Base-by-base conservation (phyloP, 2,888 invertebrate genomes). In the Clanis bilineata region DNA sequence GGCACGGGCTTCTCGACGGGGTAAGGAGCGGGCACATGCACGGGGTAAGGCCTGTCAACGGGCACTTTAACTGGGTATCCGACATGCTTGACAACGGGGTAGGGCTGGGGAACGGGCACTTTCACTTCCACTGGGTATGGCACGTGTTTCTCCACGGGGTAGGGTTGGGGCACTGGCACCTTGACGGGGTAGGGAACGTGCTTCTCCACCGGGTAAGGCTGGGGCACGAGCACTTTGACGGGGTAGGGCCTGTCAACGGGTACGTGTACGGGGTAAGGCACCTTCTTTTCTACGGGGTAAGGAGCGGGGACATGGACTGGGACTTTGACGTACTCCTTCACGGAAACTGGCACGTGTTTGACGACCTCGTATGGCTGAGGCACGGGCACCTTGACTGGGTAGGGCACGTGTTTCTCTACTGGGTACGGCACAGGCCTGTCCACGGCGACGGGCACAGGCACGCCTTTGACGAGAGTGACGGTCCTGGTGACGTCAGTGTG, bases 131-230 rank as follows among this genome's bases (percentile, higher is more conserved):
- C 95, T 67, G 95, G 95, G 77, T 94, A 94, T 75, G 95, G 95
- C 74, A 95, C 94, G 80, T 91, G 95, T 90, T 95, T 95, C 83
- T 95, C 95, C 70, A 95, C 95, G 76, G 96, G 96, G 90, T 96
- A 96, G 72, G 96, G 96, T 72, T 94, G 93, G 70, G 96, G 96
- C 61, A 96, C 95, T 64, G 93, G 95, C 55, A 96, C 95, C 90
- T 95, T 95, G 15, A 96, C 95, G 72, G 96, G 96, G 81, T 94
- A 94, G 38, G 94, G 96, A 12, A 96, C 85, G 80, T 94, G 94
- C 83, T 96, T 96, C 85, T 95, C 95, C 18, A 96, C 96, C 66
- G 96, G 96, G 88, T 96, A 96, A 70, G 96, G 96, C 74, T 96
- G 95, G 62, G 96, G 96, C 60, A 96, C 96, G 60, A 93, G 90